Evolutionary conservation across 1,140 invertebrate species (phyloP).

Genomic region (Leptopilina clavipes): DNA sequence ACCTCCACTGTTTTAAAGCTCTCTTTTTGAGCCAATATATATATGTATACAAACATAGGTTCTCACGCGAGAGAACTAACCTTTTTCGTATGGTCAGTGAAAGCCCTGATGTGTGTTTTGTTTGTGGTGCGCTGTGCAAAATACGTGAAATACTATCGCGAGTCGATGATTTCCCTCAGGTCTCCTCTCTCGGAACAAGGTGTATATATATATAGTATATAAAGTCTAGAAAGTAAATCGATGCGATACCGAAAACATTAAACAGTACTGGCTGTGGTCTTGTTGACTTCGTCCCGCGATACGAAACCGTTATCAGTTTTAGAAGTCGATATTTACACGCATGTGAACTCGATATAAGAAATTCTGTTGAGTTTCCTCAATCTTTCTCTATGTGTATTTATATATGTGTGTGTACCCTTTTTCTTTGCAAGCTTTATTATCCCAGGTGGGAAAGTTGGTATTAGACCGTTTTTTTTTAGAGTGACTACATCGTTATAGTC

Average conservation of each 20-base stretch:
- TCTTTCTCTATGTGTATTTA: slow-evolving; percentile 33
- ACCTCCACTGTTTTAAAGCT: too few relatives aligned
- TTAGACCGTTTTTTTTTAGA: too few relatives aligned
- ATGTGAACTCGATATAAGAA: slow-evolving; percentile 46
- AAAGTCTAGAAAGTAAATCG: slow-evolving; percentile 54
- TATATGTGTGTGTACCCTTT: too few relatives aligned
- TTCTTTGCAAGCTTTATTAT: too few relatives aligned
- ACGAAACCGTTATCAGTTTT: slow-evolving; percentile 53
- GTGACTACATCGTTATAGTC: too few relatives aligned
- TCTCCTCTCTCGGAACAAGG: not conserved
- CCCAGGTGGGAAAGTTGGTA: too few relatives aligned
- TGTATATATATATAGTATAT: too few relatives aligned
- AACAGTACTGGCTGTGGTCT: too few relatives aligned
- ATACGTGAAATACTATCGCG: slow-evolving; percentile 43
- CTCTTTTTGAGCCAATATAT: too few relatives aligned
- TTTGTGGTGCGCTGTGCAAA: slow-evolving; percentile 36
- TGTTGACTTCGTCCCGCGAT: not conserved
- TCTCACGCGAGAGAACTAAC: slow-evolving; percentile 53
- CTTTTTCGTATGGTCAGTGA: slow-evolving; percentile 51
- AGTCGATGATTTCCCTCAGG: slow-evolving; percentile 55
- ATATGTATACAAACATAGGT: not conserved
- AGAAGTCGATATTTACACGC: slow-evolving; percentile 54
- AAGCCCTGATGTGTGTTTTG: slow-evolving; percentile 45
- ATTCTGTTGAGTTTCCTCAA: slow-evolving; percentile 38
- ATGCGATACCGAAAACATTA: slow-evolving; percentile 52